These are phyloP conservation scores for Seriola aureovittata DNA, from an alignment of 2,113 vertebrate genomes.

Conservation along the genomic window DNA sequence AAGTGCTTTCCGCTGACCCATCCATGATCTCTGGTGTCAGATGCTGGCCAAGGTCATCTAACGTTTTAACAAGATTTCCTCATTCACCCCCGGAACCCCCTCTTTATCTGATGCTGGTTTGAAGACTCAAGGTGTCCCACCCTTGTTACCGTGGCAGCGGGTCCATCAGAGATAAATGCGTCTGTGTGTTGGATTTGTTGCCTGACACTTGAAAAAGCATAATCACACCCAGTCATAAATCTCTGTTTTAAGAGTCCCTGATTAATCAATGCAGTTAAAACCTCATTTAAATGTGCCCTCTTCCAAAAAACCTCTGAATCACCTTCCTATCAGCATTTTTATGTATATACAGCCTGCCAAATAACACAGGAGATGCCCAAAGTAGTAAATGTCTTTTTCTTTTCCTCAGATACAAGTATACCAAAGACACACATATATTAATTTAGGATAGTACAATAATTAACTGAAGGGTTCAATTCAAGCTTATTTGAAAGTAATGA, in stretches of 20 bases:
- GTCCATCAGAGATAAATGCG: constrained; percentile 69
- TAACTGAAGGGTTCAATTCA: neutral
- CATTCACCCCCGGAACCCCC: constrained; percentile 33
- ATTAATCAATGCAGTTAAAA: constrained; percentile 79
- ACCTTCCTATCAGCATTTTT: constrained; percentile 59
- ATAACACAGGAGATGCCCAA: neutral
- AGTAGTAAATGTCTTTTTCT: neutral
- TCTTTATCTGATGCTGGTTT: constrained; percentile 75
- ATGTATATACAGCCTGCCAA: constrained; percentile 38
- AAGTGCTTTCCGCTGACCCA: constrained; percentile 84
- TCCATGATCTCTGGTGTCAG: constrained; percentile 82
- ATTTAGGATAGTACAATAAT: neutral
- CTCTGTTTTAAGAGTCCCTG: constrained; percentile 55
- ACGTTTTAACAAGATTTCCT: constrained; percentile 86
- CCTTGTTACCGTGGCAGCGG: constrained; percentile 60
- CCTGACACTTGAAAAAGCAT: constrained; percentile 61
- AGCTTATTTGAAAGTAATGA: neutral
- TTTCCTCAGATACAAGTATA: neutral
- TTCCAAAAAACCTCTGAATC: constrained; percentile 72
- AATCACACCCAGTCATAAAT: constrained; percentile 70
- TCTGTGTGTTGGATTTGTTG: constrained; percentile 70
- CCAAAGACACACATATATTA: neutral
- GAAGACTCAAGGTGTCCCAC: constrained; percentile 76
- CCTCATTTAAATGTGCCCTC: constrained; percentile 74
- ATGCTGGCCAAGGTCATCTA: constrained; percentile 83